A percentile compares a stretch with the other conserved stretches of the same genome.
phyloP scores from a whole-genome alignment of 2,113 vertebrate genomes.

The Psilopsiagon aurifrons region DNA sequence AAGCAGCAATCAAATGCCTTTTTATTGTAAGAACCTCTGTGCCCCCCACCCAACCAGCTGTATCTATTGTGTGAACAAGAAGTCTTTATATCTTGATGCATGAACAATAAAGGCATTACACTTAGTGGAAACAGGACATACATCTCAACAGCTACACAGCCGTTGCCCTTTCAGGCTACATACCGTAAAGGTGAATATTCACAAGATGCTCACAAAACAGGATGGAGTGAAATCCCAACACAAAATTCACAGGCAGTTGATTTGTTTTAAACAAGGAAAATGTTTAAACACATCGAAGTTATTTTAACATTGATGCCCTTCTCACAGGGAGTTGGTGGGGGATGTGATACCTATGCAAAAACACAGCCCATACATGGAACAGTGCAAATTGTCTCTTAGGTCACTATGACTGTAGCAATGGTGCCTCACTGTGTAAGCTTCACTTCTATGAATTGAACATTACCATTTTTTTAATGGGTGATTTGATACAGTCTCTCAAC shows the following conservation, averaged over 20 bases:
- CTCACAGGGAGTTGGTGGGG: background rate
- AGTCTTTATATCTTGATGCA: slow-evolving; percentile 47
- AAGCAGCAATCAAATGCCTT: slow-evolving; percentile 51
- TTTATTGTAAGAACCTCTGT: slow-evolving; percentile 37
- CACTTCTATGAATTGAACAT: background rate
- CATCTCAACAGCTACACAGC: slow-evolving; percentile 5
- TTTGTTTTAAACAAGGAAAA: background rate
- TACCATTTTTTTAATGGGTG: background rate
- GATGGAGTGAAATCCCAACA: background rate
- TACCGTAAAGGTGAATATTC: background rate
- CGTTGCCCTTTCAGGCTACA: background rate
- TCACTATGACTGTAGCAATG: background rate
- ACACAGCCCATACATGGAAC: background rate
- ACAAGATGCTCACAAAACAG: background rate
- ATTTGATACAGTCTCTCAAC: background rate
- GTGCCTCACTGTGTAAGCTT: background rate
- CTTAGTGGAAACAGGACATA: background rate
- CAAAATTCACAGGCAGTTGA: background rate
- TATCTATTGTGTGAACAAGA: slow-evolving; percentile 59
- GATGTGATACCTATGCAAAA: background rate
- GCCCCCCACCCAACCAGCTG: slow-evolving; percentile 41
- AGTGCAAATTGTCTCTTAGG: background rate
- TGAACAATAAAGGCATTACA: slow-evolving; percentile 39
- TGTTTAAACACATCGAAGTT: background rate
- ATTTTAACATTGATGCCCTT: background rate